These are phyloP conservation scores for Taurulus bubalis DNA, from an alignment of 2,113 vertebrate species.

Conservation along the genomic window DNA sequence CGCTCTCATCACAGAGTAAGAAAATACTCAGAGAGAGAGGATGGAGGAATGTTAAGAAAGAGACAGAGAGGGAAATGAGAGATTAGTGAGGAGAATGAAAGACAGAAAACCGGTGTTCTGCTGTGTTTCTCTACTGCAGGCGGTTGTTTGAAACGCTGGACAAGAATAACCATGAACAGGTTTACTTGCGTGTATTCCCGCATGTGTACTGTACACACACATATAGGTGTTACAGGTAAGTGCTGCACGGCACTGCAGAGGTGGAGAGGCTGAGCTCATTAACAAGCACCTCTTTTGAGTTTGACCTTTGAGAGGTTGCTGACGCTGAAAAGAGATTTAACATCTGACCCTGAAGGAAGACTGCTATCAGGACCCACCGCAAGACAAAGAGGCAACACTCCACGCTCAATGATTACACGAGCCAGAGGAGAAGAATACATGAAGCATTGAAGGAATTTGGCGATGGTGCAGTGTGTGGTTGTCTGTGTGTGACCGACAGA, in stretches of 20 bases:
- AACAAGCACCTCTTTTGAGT: slow-evolving; percentile 45
- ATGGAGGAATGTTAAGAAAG: background rate
- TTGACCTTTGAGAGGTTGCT: slow-evolving; percentile 44
- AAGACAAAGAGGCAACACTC: slow-evolving; percentile 5
- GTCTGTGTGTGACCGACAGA: slow-evolving; percentile 27
- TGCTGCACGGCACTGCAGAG: slow-evolving; percentile 25
- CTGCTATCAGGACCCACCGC: slow-evolving; percentile 13
- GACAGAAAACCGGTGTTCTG: background rate
- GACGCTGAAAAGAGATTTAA: slow-evolving; percentile 45
- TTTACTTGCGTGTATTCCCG: slow-evolving; percentile 5
- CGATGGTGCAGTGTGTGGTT: slow-evolving; percentile 22
- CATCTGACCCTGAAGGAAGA: slow-evolving; percentile 47
- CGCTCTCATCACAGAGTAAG: background rate
- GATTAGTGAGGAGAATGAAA: slow-evolving; percentile 33
- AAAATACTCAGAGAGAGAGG: background rate
- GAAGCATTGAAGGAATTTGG: slow-evolving; percentile 11
- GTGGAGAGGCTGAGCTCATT: slow-evolving; percentile 39
- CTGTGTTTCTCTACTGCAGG: slow-evolving; percentile 5
- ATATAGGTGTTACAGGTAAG: slow-evolving; percentile 27
- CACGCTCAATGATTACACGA: slow-evolving; percentile 1
- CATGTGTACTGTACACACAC: background rate
- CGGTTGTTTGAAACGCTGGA: slow-evolving; percentile 8
- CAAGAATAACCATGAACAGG: slow-evolving; percentile 20
- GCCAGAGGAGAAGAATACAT: background rate
- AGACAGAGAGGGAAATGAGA: background rate